Percentiles rank a stretch among this genome's conserved stretches.
These are phyloP conservation scores for Timandra comae DNA, from an alignment of 2,888 invertebrate species.

Conservation along the genomic window DNA sequence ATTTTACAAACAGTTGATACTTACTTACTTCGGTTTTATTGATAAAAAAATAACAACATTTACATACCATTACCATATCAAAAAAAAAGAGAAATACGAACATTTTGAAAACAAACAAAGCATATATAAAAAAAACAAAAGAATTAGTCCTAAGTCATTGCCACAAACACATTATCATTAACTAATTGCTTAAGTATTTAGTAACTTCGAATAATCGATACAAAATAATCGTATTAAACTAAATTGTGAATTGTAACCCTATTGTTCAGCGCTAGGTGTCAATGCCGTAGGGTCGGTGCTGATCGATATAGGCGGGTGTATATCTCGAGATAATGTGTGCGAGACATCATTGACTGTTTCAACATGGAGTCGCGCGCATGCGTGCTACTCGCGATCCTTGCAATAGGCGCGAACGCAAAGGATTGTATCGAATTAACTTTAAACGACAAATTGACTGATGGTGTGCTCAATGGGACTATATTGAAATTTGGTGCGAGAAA, in stretches of 20 bases:
- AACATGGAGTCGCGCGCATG: constrained; percentile 67
- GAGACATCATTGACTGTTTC: constrained; percentile 45
- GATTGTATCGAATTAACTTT: constrained; percentile 66
- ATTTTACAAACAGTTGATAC: too few relatives aligned
- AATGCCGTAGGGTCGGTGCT: constrained; percentile 19
- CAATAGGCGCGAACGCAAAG: constrained; percentile 41
- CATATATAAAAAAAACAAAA: too few relatives aligned
- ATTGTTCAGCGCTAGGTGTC: constrained; percentile 28
- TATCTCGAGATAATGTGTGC: constrained; percentile 27
- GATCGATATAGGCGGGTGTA: constrained; percentile 24
- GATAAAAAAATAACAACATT: too few relatives aligned
- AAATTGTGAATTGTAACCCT: constrained; percentile 31
- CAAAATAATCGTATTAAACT: too few relatives aligned
- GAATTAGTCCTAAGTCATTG: too few relatives aligned
- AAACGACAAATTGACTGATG: constrained; percentile 42
- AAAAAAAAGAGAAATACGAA: too few relatives aligned
- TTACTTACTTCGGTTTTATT: too few relatives aligned
- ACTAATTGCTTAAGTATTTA: background rate
- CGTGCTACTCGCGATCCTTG: constrained; percentile 15
- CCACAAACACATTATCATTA: too few relatives aligned
- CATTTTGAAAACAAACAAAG: too few relatives aligned
- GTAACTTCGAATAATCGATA: background rate
- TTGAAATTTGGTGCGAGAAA: constrained; percentile 45
- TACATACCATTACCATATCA: too few relatives aligned
- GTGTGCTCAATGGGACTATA: constrained; percentile 52